Evolutionary conservation across 2,113 vertebrate genomes (phyloP).

Genomic region (Anguilla rostrata): DNA sequence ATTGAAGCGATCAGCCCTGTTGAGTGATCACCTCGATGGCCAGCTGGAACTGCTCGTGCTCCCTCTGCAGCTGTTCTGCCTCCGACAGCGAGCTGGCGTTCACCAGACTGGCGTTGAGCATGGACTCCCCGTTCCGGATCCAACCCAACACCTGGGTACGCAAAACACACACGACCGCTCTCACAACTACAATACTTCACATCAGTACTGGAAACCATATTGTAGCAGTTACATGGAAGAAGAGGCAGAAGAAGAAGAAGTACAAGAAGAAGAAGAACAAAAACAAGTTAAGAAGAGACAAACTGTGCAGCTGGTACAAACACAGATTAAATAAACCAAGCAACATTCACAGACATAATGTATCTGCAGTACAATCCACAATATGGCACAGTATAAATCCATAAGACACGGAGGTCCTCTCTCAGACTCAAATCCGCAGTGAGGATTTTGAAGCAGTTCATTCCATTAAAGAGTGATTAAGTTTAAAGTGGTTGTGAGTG

Average conservation of each 20-base stretch:
- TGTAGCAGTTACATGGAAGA: no score
- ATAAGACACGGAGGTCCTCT: neutral
- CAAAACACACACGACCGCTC: neutral
- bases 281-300: no score
- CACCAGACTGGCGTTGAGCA: constrained; percentile 91
- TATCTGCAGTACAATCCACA: neutral
- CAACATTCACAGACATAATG: neutral
- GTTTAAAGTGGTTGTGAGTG: neutral
- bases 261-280: no score
- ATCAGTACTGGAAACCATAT: neutral
- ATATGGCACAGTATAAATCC: neutral
- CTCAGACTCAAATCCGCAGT: neutral
- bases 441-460: neutral
- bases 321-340: neutral
- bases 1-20: constrained; percentile 16
- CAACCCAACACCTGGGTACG: constrained; percentile 87
- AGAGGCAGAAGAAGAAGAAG: no score
- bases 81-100: constrained; percentile 94
- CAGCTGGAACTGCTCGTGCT: constrained; percentile 96
- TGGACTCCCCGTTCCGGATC: constrained; percentile 96
- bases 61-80: constrained; percentile 94
- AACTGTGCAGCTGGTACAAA: neutral
- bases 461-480: neutral
- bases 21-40: constrained; percentile 87
- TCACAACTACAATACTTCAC: neutral